Evolutionary conservation across 2,888 invertebrate genomes (phyloP), one percentile per base, ranked within the genome.

Genomic region (Leptura quadrifasciata): DNA sequence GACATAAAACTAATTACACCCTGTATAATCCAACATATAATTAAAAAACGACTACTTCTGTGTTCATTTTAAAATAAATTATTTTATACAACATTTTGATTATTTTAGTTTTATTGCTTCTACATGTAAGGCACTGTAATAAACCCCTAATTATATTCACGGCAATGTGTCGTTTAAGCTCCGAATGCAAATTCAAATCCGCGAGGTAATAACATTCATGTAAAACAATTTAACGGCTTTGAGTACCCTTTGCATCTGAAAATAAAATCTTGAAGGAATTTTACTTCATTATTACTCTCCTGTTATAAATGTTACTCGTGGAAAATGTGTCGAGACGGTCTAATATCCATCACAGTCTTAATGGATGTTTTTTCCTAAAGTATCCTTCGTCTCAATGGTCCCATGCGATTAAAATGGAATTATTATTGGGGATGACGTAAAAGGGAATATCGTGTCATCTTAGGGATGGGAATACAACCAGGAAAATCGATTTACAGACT

Each of bases 401-500:
- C 21, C 10, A 0, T 10, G n/a, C 64, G 39, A 64, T 39, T 31
- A 39, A 39, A 52, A 47, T 47, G 12, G 57, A 65, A 65, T 18
- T 21, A 21, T 47, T 65, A 65, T 65, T 65, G n/a, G 24, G 6
- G 15, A 52, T 52, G 65, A 65, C 65, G 65, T 21, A 8, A 24
- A 18, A 52, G 65, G 52, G 52, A 65, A 65, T 39, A 10, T 21
- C 15, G 52, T 47, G n/a, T 65, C 52, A 52, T 65, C 47, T 65
- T 24, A 20, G 52, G 65, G 24, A 65, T 52, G 24, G 52, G 63
- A n/a, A 60, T 60, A 21, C 60, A 31, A 69, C 20, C 17, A 4
- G 20, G 58, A 60, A 71, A 71, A 71, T 71, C 71, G 71, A 71
- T 71, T 60, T 61, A 27, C 39, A 35, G n/a, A 10, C 24, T 10